Base-by-base conservation (phyloP, 1,140 invertebrate species). In the Antheraea pernyi region DNA sequence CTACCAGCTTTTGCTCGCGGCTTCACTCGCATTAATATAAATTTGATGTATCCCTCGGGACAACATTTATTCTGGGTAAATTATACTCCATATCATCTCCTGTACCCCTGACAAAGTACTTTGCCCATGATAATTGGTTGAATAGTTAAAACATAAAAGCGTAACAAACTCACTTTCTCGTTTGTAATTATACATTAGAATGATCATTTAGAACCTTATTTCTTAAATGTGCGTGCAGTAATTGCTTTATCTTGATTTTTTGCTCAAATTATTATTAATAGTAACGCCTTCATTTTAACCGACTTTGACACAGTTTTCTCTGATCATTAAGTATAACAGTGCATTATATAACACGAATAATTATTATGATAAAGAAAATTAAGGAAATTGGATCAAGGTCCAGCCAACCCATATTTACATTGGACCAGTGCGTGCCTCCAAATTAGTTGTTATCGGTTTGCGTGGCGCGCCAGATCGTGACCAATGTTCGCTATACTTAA, bases 371-470 rank as follows among this genome's bases (percentile, higher is more conserved):
- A 30, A 61, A 61, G 13, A 22, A 61, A 22, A 36, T 61, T 16
- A 36, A 59, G 67, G 63, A 37, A 74, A 82, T 78, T 64, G 70
- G 84, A 80, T 77, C 85, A 89, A 89, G 86, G 89, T 80, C 73
- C 37, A 71, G 61, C 59, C 19, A 73, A 77, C 73, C 80, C 77
- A 84, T 83, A 82, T 85, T 83, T 81, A 83, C 77, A 72, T 77
- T 78, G 70, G 66, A 53, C 68, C 79, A 83, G 85, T 84, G 84
- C 85, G 78, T 84, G 81, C 75, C 80, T 79, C 78, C 76, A 81
- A 84, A 81, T 83, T 74, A 74, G 73, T 72, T 61, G 76, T 86
- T 85, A 85, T 85, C 84, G 77, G 67, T 74, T 88, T 68, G 81
- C 81, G 82, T 85, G 84, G 53, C 61, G 66, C 65, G 65, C 10